These are phyloP conservation scores for Oeneis ivallda DNA, from an alignment of 2,888 invertebrate species.

Conservation along the genomic window DNA sequence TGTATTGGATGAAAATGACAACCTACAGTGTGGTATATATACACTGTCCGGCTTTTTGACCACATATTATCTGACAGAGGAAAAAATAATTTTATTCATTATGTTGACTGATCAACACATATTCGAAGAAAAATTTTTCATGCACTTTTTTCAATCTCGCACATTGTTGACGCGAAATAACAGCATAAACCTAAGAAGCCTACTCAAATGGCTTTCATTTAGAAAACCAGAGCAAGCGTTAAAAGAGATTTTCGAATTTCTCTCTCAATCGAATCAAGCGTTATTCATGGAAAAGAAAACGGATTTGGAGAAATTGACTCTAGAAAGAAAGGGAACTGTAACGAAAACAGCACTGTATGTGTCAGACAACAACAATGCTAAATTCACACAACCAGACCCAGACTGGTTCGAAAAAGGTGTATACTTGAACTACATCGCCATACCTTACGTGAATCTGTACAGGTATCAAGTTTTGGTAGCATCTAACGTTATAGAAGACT, in stretches of 20 bases:
- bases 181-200: background rate
- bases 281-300: constrained; percentile 13
- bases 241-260: constrained; percentile 10
- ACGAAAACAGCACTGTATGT: constrained; percentile 14
- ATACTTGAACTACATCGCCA: constrained; percentile 37
- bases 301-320: constrained; percentile 7
- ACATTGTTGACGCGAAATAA: background rate
- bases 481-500: constrained; percentile 38
- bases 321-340: background rate
- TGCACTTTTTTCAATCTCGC: background rate
- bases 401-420: constrained; percentile 48
- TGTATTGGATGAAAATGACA: constrained; percentile 31
- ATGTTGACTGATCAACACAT: constrained; percentile 42
- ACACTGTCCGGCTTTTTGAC: constrained; percentile 26
- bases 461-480: constrained; percentile 31
- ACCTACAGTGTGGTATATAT: constrained; percentile 19
- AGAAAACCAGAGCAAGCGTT: background rate
- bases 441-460: constrained; percentile 42
- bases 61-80: constrained; percentile 6
- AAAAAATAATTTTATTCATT: constrained; percentile 41
- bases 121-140: constrained; percentile 43
- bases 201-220: constrained; percentile 17
- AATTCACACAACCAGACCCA: constrained; percentile 38
- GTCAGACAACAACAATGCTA: constrained; percentile 30
- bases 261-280: constrained; percentile 14